Conservation (phyloP, 2,888 invertebrate species). For the Meandrusa payeni region DNA sequence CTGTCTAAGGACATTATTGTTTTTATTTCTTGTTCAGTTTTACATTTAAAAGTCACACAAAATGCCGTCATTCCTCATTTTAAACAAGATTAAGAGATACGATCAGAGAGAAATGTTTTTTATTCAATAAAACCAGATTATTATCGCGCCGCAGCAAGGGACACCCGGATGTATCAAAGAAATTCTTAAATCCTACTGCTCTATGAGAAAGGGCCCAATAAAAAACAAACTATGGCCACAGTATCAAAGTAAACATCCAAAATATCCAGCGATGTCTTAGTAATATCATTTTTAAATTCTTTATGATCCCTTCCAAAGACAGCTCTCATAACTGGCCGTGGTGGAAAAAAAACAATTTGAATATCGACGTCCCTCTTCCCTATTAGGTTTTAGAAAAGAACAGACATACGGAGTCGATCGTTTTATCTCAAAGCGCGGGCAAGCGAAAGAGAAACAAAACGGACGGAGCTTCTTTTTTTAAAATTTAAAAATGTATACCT, state of each 20-base stretch:
- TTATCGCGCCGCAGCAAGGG: slow-evolving; percentile 40
- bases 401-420: slow-evolving; percentile 25
- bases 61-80: slow-evolving; percentile 46
- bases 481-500: slow-evolving; percentile 47
- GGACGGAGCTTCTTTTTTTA: slow-evolving; percentile 42
- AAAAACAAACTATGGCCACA: slow-evolving; percentile 33
- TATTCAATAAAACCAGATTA: slow-evolving; percentile 49
- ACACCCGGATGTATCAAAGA: slow-evolving; percentile 48
- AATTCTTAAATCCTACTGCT: slow-evolving; percentile 32
- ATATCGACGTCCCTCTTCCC: slow-evolving; percentile 32
- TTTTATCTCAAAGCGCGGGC: slow-evolving; percentile 41
- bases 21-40: slow-evolving; percentile 22
- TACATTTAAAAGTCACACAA: slow-evolving; percentile 30
- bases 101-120: slow-evolving; percentile 43
- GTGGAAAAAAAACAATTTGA: slow-evolving; percentile 32
- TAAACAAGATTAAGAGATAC: slow-evolving; percentile 47
- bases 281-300: slow-evolving; percentile 65
- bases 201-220: slow-evolving; percentile 35
- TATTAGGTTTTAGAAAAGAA: slow-evolving; percentile 28
- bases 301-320: slow-evolving; percentile 51
- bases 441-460: slow-evolving; percentile 56
- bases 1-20: slow-evolving; percentile 17
- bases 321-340: slow-evolving; percentile 43
- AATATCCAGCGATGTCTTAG: slow-evolving; percentile 43
- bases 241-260: slow-evolving; percentile 57